Conservation (phyloP, 1,140 invertebrate species). For the Lasioglossum albipes region DNA sequence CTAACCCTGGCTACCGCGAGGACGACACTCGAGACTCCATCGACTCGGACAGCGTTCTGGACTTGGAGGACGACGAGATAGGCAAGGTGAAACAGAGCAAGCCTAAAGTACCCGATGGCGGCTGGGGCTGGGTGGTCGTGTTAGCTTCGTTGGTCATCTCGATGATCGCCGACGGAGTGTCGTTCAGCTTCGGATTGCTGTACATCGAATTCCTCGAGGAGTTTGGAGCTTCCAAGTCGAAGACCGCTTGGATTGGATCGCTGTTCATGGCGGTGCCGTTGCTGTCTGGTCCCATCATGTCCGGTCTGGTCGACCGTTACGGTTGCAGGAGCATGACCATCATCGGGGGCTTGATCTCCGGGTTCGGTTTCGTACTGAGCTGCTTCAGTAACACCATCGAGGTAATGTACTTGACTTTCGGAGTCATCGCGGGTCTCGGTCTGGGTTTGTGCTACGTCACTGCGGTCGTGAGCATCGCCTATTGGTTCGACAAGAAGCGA, state of each 20-base stretch:
- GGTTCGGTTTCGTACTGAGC: conserved; percentile 90
- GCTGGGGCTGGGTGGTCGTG: conserved; percentile 95
- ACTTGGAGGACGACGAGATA: neutral
- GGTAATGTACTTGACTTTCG: conserved; percentile 92
- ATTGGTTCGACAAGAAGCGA: conserved; percentile 96
- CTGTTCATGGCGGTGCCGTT: conserved; percentile 93
- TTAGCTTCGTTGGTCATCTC: conserved; percentile 91
- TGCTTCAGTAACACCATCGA: conserved; percentile 86
- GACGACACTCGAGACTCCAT: conserved; percentile 37
- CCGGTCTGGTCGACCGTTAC: conserved; percentile 92
- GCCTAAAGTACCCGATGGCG: conserved; percentile 85
- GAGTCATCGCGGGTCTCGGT: conserved; percentile 91
- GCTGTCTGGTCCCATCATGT: conserved; percentile 91
- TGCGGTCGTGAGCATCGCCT: conserved; percentile 94
- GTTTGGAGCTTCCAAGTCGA: conserved; percentile 89
- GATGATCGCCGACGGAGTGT: conserved; percentile 96
- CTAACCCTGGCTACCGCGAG: conserved; percentile 40
- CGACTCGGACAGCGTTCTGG: conserved; percentile 27
- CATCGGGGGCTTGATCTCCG: conserved; percentile 87
- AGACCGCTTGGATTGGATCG: conserved; percentile 93
- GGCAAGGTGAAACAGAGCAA: conserved; percentile 59
- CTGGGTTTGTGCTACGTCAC: conserved; percentile 93
- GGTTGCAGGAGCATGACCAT: conserved; percentile 93
- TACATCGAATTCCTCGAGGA: conserved; percentile 93
- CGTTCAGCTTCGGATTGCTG: conserved; percentile 95